Percentiles rank a stretch among this genome's conserved stretches.
Conservation (phyloP, 2,888 invertebrate species). For the Folsomia manolachei region DNA sequence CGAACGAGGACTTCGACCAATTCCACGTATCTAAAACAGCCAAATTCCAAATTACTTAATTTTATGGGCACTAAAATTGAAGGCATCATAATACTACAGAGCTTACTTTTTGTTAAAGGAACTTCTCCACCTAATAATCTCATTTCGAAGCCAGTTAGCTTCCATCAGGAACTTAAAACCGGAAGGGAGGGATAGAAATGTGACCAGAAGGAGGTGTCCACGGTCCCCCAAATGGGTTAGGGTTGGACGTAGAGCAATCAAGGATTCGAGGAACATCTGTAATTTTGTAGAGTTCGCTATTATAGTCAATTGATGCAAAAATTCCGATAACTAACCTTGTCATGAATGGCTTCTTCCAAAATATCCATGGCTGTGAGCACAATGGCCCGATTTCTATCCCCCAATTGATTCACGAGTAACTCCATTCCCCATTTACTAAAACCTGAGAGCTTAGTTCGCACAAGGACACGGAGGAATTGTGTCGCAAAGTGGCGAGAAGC, state of each 20-base stretch:
- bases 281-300: constrained; percentile 36
- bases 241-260: constrained; percentile 68
- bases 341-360: constrained; percentile 89
- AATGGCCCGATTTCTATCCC: constrained; percentile 77
- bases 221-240: constrained; percentile 70
- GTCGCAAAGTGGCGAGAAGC: constrained; percentile 78
- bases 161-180: constrained; percentile 66
- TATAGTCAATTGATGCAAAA: too few species aligned
- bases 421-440: constrained; percentile 81
- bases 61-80: too few species aligned
- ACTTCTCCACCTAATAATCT: constrained; percentile 75
- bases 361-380: constrained; percentile 75
- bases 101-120: constrained; percentile 67
- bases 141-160: constrained; percentile 66
- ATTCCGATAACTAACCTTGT: constrained; percentile 72
- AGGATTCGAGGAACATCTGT: constrained; percentile 69
- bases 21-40: constrained; percentile 74
- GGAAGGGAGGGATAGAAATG: constrained; percentile 70
- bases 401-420: constrained; percentile 77
- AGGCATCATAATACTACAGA: not conserved
- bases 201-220: constrained; percentile 71
- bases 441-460: constrained; percentile 69
- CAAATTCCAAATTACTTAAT: not conserved
- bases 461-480: constrained; percentile 80
- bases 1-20: constrained; percentile 85